Base-by-base conservation (phyloP, 2,797 vertebrate species). In the Chaenodraco wilsoni region DNA sequence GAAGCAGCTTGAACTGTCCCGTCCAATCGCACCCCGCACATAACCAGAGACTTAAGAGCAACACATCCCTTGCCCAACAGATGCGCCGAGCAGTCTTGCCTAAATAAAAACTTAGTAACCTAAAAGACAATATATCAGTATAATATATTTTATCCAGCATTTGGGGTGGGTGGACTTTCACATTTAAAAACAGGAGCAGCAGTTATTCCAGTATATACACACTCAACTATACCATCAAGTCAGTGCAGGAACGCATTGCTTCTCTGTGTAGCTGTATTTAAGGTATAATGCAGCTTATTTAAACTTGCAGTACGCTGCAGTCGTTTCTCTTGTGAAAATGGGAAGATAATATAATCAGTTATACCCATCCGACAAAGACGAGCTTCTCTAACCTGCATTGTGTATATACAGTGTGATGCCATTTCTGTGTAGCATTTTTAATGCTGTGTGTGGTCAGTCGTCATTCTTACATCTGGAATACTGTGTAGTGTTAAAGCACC, bases 1-100 rank as follows among this genome's bases (percentile, higher is more conserved):
- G 96, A 97, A 90, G 91, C 94, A 93, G 95, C 96, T 96, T 95
- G 95, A 96, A 95, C 96, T 95, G 96, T 96, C 96, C 95, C 94
- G 92, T 96, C 94, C 94, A 91, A 96, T 93, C 83, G 94, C 95
- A 95, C 93, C 94, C 93, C 94, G 89, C 91, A 92, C 88, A 92
- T 90, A 94, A 92, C 92, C 94, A 94, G 94, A 94, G 94, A 96
- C 94, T 94, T 89, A 83, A 84, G 90, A 94, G 89, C 89, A 93
- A 93, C 91, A 92, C 87, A 92, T 90, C 92, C 90, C 88, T 91
- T 90, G 87, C 90, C 93, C 92, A 89, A 92, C 90, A 91, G 87
- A 95, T 87, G 91, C 88, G 89, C 90, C 91, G 92, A 92, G 91
- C 94, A 93, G 93, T 93, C 92, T 93, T 89, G 87, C 92, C 89